Percentiles rank a stretch among this genome's conserved stretches.
These are phyloP conservation scores for Sinocyclocheilus anshuiensis DNA, from an alignment of 2,113 vertebrate species.

Conservation along the genomic window DNA sequence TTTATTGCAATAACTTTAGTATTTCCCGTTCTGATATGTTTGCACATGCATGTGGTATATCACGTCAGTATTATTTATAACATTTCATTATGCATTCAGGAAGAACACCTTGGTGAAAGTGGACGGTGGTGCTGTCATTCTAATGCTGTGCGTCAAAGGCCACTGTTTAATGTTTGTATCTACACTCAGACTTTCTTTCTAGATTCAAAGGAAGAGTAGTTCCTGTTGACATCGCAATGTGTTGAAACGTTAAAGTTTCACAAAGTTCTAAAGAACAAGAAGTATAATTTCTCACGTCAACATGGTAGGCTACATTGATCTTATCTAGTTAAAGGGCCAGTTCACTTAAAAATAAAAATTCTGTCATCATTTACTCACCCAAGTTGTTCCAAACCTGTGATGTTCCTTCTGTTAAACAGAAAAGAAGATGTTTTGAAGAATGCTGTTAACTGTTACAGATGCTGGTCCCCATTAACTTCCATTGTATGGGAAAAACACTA, in stretches of 20 bases:
- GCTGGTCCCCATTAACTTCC: background rate
- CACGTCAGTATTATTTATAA: background rate
- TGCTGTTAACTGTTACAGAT: background rate
- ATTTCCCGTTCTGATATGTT: background rate
- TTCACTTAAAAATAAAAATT: background rate
- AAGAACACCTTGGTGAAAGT: background rate
- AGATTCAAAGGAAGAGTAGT: background rate
- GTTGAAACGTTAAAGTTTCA: background rate
- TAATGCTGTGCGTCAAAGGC: background rate
- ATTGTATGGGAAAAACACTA: background rate
- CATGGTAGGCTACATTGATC: background rate
- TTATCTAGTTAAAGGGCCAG: slow-evolving; percentile 8
- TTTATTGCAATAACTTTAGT: background rate
- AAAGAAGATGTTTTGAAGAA: no score
- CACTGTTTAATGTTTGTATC: background rate
- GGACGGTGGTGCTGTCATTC: background rate
- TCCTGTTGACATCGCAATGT: background rate
- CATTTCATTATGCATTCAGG: slow-evolving; percentile 16
- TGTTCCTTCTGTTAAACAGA: no score
- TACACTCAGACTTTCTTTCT: background rate
- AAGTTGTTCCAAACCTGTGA: background rate
- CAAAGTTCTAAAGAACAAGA: background rate
- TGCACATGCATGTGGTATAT: background rate
- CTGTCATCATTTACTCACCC: background rate
- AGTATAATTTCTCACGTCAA: background rate